Conservation (phyloP, 2,888 invertebrate species). For the Sesia apiformis region DNA sequence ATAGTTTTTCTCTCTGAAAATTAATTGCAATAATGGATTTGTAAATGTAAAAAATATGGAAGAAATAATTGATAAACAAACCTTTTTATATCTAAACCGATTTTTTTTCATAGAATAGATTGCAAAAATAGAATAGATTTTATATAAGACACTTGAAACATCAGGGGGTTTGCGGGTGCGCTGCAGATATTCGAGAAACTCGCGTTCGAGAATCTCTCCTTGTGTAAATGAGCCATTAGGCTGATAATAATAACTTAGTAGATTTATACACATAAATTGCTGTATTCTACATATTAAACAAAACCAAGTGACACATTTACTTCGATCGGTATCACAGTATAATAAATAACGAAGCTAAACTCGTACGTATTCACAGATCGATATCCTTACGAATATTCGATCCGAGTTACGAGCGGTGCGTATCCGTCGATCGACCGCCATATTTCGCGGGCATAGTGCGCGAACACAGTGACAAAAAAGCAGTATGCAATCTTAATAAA, state of each 20-base stretch:
- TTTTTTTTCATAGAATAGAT: no score
- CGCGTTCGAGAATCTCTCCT: no score
- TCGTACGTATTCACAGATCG: slow-evolving; percentile 4
- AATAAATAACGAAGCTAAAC: slow-evolving; percentile 8
- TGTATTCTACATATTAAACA: background rate
- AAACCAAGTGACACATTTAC: background rate
- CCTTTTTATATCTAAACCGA: no score
- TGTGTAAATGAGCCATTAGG: no score
- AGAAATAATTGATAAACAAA: no score
- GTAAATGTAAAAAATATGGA: no score
- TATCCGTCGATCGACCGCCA: slow-evolving; percentile 20
- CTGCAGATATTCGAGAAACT: background rate
- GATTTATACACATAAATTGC: no score
- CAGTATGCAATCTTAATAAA: background rate
- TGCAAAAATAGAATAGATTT: no score
- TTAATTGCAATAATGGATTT: no score
- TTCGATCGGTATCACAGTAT: background rate
- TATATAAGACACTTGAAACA: no score
- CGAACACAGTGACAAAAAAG: background rate
- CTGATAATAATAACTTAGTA: no score
- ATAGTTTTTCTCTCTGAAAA: no score
- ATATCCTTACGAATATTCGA: slow-evolving; percentile 7
- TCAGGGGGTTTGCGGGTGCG: background rate
- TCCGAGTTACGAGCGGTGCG: slow-evolving; percentile 16
- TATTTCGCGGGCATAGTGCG: slow-evolving; percentile 8